Conservation (phyloP, 23 tunicate genomes). For the Pegea sp. region DNA sequence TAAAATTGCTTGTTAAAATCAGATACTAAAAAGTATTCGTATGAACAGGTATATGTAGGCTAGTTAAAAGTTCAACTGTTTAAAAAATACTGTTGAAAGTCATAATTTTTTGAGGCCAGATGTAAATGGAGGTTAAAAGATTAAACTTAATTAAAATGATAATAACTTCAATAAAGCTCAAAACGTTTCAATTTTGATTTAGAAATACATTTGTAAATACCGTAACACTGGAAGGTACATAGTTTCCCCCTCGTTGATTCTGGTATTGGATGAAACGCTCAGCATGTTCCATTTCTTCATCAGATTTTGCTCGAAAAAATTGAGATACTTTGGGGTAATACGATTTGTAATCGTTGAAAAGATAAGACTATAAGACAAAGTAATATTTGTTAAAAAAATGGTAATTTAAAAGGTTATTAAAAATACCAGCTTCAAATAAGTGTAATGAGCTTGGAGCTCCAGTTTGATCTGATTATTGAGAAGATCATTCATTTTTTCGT, state of each 20-base stretch:
- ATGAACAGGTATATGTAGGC: too few relatives aligned
- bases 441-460: slow-evolving; percentile 80
- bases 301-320: slow-evolving; percentile 53
- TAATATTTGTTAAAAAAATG: not conserved
- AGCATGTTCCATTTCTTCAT: slow-evolving; percentile 76
- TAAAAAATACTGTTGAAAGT: too few relatives aligned
- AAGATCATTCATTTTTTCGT: slow-evolving; percentile 19
- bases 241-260: slow-evolving; percentile 79
- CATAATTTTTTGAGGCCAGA: too few relatives aligned
- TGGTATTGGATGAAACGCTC: slow-evolving; percentile 82
- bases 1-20: too few relatives aligned
- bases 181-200: too few relatives aligned
- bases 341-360: slow-evolving; percentile 19
- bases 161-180: too few relatives aligned
- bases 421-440: slow-evolving; percentile 55
- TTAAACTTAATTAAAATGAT: too few relatives aligned
- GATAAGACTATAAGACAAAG: slow-evolving; percentile 38
- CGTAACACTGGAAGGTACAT: too few relatives aligned
- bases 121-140: too few relatives aligned
- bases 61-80: too few relatives aligned
- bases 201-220: too few relatives aligned
- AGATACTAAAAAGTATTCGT: too few relatives aligned
- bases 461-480: slow-evolving; percentile 51
- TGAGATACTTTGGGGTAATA: slow-evolving; percentile 78
- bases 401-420: not conserved